A percentile compares a stretch with the other conserved stretches of the same genome.
Evolutionary conservation across 1,140 invertebrate genomes (phyloP).

Genomic region (Temnothorax longispinosus): DNA sequence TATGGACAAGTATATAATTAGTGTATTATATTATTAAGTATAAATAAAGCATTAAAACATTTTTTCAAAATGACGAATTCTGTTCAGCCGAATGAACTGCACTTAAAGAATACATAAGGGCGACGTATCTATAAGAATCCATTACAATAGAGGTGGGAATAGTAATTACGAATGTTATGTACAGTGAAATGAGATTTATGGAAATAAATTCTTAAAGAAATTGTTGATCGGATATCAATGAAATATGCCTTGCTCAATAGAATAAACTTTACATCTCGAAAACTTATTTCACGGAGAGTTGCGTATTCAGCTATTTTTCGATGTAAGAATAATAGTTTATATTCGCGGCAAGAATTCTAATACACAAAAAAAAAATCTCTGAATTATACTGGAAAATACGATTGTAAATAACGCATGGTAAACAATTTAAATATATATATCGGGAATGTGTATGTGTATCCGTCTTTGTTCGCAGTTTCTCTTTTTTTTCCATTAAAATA

Average conservation of each 20-base stretch:
- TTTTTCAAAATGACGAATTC: conserved; percentile 19
- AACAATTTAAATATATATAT: background rate
- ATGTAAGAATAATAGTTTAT: background rate
- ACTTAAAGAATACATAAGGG: conserved; percentile 22
- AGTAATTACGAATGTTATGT: conserved; percentile 61
- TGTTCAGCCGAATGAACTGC: background rate
- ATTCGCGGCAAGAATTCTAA: background rate
- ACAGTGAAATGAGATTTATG: conserved; percentile 67
- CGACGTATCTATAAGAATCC: background rate
- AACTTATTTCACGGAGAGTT: background rate
- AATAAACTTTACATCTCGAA: background rate
- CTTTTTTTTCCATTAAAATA: background rate
- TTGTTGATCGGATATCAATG: background rate
- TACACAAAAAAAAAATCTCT: background rate
- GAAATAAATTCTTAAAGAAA: conserved; percentile 66
- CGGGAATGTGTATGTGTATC: background rate
- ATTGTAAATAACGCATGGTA: background rate
- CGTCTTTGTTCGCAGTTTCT: background rate
- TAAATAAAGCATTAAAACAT: conserved; percentile 9
- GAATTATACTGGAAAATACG: background rate
- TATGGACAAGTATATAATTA: conserved; percentile 15
- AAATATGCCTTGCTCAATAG: background rate
- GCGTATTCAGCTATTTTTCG: background rate
- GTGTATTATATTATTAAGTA: conserved; percentile 25
- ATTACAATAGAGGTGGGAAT: background rate